Percentiles rank a stretch among this genome's conserved stretches.
Evolutionary conservation across 2,888 invertebrate genomes (phyloP).

Genomic region (Archips xylosteana): DNA sequence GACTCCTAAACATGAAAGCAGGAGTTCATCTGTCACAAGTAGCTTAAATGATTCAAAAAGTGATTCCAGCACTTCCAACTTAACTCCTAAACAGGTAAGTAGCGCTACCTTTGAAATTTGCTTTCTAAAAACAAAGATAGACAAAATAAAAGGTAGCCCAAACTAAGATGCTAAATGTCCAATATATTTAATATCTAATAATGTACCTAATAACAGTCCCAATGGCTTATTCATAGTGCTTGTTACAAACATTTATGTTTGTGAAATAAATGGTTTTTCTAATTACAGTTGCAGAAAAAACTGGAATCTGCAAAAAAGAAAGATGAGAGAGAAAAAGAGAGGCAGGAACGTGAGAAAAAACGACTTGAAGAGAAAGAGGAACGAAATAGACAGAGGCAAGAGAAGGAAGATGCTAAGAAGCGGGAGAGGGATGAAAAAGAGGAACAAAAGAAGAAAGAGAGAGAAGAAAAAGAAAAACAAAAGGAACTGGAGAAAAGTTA

Average conservation of each 20-base stretch:
- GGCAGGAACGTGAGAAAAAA: constrained; percentile 74
- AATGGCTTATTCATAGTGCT: too few species aligned
- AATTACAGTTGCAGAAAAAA: constrained; percentile 81
- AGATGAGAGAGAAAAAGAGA: constrained; percentile 83
- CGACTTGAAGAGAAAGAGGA: constrained; percentile 80
- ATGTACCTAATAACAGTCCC: too few species aligned
- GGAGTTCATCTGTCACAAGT: constrained; percentile 36
- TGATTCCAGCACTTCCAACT: constrained; percentile 50
- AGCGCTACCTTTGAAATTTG: too few species aligned
- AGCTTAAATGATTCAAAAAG: constrained; percentile 39
- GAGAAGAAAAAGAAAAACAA: constrained; percentile 82
- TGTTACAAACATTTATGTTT: background rate
- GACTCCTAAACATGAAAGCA: constrained; percentile 29
- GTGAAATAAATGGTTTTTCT: background rate
- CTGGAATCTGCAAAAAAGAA: constrained; percentile 84
- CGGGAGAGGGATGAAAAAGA: constrained; percentile 83
- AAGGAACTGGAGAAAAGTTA: constrained; percentile 84
- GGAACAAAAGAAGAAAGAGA: constrained; percentile 80
- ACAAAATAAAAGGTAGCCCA: too few species aligned
- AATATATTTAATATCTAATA: too few species aligned
- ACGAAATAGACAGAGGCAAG: constrained; percentile 72
- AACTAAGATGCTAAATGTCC: too few species aligned
- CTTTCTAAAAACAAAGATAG: too few species aligned
- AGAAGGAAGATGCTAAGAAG: constrained; percentile 76
- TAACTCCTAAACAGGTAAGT: constrained; percentile 77